Evolutionary conservation across 2,113 vertebrate species (phyloP).

Genomic region (Mormoops blainvillei): DNA sequence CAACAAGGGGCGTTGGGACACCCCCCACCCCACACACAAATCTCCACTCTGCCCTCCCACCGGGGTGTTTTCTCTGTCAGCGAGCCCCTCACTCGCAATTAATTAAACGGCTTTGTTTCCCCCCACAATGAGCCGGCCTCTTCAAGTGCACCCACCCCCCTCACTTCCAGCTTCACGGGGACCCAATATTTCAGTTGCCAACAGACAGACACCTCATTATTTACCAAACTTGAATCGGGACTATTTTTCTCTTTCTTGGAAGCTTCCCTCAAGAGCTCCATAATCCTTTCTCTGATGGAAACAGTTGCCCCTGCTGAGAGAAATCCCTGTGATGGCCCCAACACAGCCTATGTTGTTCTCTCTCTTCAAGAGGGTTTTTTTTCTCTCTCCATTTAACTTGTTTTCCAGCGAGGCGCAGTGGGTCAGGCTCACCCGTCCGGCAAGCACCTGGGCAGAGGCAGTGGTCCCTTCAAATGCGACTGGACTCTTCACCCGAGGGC

Average conservation of each 20-base stretch:
- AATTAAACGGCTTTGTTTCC: conserved; percentile 42
- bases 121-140: conserved; percentile 27
- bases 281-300: conserved; percentile 51
- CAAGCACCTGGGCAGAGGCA: conserved; percentile 3
- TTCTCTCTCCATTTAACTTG: conserved; percentile 32
- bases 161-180: not conserved
- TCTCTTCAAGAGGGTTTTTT: not conserved
- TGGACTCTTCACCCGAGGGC: not conserved
- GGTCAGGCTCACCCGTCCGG: not conserved
- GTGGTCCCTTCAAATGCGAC: conserved; percentile 5
- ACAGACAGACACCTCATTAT: conserved; percentile 61
- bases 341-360: conserved; percentile 55
- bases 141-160: not conserved
- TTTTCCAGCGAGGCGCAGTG: not conserved
- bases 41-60: not conserved
- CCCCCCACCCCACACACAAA: conserved; percentile 41
- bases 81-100: not conserved
- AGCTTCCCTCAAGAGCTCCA: conserved; percentile 29
- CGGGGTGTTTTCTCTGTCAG: not conserved
- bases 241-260: conserved; percentile 56
- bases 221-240: conserved; percentile 25
- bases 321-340: conserved; percentile 8
- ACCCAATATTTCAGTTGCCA: not conserved
- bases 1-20: not conserved
- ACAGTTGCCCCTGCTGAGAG: conserved; percentile 45